Conservation (phyloP, 2,888 invertebrate species). For the Capitulum mitella region DNA sequence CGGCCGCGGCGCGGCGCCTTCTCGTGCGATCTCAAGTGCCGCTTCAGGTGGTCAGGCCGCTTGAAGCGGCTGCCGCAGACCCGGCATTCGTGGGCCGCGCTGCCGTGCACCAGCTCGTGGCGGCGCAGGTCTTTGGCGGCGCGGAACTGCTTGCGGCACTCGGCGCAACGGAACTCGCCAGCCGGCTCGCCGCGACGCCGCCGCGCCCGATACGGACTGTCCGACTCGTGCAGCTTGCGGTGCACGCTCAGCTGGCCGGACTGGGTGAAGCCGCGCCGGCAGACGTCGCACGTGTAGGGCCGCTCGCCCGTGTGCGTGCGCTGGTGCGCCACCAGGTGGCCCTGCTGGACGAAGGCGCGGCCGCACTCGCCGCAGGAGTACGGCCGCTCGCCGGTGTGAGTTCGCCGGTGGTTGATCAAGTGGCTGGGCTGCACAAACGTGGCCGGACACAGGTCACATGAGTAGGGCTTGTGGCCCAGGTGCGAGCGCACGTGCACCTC, state of each 20-base stretch:
- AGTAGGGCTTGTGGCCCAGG: neutral
- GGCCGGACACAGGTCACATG: neutral
- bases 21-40: neutral
- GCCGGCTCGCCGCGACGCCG: neutral
- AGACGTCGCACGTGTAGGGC: neutral
- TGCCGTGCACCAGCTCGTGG: neutral
- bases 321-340: neutral
- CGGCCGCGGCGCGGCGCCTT: neutral
- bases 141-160: neutral
- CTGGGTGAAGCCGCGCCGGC: neutral
- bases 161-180: neutral
- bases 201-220: neutral
- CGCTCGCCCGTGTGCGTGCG: slow-evolving; percentile 8
- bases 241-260: neutral
- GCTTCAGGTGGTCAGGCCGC: neutral
- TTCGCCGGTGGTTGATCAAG: slow-evolving; percentile 12
- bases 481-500: slow-evolving; percentile 13
- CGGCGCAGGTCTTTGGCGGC: neutral
- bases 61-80: neutral
- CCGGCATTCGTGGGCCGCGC: neutral
- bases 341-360: neutral
- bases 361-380: neutral
- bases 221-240: neutral
- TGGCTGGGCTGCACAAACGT: neutral
- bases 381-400: neutral